phyloP scores from a whole-genome alignment of 2,113 vertebrate genomes.

The Rhinogobius similis region DNA sequence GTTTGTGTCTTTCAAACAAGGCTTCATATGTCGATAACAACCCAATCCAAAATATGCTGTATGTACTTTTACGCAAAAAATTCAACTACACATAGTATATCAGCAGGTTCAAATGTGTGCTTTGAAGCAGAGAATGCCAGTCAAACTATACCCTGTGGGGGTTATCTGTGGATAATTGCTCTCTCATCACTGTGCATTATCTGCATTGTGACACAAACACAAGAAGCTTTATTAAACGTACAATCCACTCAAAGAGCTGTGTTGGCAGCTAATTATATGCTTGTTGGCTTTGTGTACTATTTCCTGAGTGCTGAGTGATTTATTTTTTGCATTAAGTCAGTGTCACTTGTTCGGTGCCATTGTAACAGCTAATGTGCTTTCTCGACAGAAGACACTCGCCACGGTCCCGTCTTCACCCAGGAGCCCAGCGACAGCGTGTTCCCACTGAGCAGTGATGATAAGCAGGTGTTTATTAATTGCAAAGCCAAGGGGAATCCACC shows the following conservation, averaged over 20 bases:
- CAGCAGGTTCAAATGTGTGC: not conserved
- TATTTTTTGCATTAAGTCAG: slow-evolving; percentile 38
- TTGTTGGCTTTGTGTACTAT: slow-evolving; percentile 28
- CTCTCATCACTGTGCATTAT: slow-evolving; percentile 43
- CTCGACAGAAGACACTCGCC: slow-evolving; percentile 75
- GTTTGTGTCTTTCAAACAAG: no score
- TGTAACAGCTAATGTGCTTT: slow-evolving; percentile 28
- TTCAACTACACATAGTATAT: slow-evolving; percentile 11
- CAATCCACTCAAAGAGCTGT: slow-evolving; percentile 36
- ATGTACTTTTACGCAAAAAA: not conserved
- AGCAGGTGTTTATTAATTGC: slow-evolving; percentile 85
- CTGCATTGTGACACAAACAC: slow-evolving; percentile 40
- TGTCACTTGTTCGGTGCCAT: slow-evolving; percentile 24
- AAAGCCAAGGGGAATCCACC: slow-evolving; percentile 83
- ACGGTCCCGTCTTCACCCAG: slow-evolving; percentile 85
- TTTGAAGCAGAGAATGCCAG: not conserved
- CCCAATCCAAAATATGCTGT: not conserved
- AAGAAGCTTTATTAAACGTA: slow-evolving; percentile 48
- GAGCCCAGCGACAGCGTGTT: slow-evolving; percentile 85
- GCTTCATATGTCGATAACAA: not conserved
- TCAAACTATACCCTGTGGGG: slow-evolving; percentile 14
- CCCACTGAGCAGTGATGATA: slow-evolving; percentile 77
- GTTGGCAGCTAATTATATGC: slow-evolving; percentile 60
- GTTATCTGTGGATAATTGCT: slow-evolving; percentile 58
- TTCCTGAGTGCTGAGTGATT: slow-evolving; percentile 33